Base-by-base conservation (phyloP, 2,888 invertebrate species). In the Mythimna vitellina region DNA sequence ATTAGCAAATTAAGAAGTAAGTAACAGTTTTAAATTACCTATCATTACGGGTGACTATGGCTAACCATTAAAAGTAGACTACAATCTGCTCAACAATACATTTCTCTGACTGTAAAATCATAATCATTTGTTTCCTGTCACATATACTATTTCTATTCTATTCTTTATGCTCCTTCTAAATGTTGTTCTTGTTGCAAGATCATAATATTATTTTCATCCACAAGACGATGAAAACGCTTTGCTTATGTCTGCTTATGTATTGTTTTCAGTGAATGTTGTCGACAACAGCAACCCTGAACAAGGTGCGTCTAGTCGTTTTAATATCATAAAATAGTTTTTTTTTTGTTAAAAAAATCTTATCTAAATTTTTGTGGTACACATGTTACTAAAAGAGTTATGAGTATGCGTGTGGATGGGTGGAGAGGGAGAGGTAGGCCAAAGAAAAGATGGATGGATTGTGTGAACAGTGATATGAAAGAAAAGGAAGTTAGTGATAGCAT, bases 161-260 rank as follows among this genome's bases (percentile, higher is more conserved):
- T 71, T 74, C 38, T 38, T 14, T 64, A 8, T 29, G 25, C 38
- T 9, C 20, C 20, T 65, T 74, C 49, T 54, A 25, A n/a, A 17
- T 56, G 25, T 35, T 29, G 4, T 4, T 57, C 10, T n/a, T 57
- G 10, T 32, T n/a, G 32, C 57, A 14, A 17, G 17, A 61, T n/a
- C n/a, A n/a, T n/a, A n/a, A 6, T 20, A 7, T 32, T 32, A 58
- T 58, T 58, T 58, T 58, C 58, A 38, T n/a, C 58, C n/a, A 58
- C 7, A 35, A 58, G 35, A 35, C n/a, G n/a, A 58, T 58, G 58
- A 22, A 60, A 60, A 60, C 38, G 60, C 60, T 60, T 60, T 38
- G 60, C 22, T 60, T 38, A 60, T 22, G n/a, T 38, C 8, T 38
- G 60, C 14, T 60, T 60, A 22, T 60, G 12, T 38, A 38, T 60